Evolutionary conservation across 2,797 vertebrate species (phyloP), one percentile per base, ranked within the genome.

Genomic region (Clarias laeviceps): DNA sequence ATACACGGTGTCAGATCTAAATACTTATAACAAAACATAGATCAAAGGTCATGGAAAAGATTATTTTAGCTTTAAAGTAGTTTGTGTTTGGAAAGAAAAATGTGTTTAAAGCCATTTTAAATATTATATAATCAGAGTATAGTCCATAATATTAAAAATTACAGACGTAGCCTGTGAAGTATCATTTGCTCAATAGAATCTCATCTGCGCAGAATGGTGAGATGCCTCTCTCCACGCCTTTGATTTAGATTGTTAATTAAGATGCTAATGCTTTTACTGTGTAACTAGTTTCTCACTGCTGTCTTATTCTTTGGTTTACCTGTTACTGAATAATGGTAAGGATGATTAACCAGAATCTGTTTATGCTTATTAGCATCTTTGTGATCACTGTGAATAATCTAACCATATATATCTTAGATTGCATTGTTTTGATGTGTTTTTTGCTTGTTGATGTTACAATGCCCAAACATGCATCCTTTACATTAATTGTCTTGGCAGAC

Each of bases 341-440:
- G 68, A 81, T 88, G 62, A 86, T 34, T 86, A 87, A 86, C 59
- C 45, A 65, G n/a, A 34, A 69, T 86, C 37, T 76, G 70, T 90
- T 85, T 50, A 50, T 64, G 64, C 62, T 65, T 81, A 20, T 85
- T 87, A 85, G 89, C 82, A 87, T 80, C 56, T 61, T 34, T 59
- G 29, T 32, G 74, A 59, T 56, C 56, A 77, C 56, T 77, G 56
- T 34, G 29, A 61, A 12, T 59, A 56, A 37, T 61, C 56, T 61
- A 78, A 78, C 9, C 29, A 59, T 18, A 32, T 50, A 50, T 50
- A 50, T 50, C 50, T 54, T 12, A 24, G 74, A 22, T 76, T 37
- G 50, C 50, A 54, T 64, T 82, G 11, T 68, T 57, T 70, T n/a
- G 20, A 40, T 62, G 14, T 66, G 7, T 66, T 82, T 88, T 45